Evolutionary conservation across 2,888 invertebrate species (phyloP).

Genomic region (Cyrtodaria siliqua): DNA sequence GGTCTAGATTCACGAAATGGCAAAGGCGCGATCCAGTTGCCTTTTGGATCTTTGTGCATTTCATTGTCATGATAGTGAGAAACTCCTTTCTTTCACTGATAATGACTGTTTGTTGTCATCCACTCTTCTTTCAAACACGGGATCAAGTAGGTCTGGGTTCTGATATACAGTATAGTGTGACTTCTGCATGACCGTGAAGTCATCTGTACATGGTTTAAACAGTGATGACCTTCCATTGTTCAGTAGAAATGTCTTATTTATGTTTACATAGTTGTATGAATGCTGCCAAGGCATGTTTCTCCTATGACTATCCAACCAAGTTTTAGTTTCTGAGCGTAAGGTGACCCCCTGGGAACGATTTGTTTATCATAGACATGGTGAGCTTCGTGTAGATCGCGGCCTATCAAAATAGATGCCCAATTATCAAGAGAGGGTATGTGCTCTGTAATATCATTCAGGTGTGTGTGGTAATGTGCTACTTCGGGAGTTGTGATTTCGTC

Average conservation of each 20-base stretch:
- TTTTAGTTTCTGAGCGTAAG: conserved; percentile 34
- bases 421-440: too few species aligned
- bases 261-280: conserved; percentile 28
- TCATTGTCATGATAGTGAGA: conserved; percentile 4
- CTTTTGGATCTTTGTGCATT: conserved; percentile 1
- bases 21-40: conserved; percentile 5
- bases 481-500: conserved; percentile 42
- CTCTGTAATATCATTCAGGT: conserved; percentile 21
- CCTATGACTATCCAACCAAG: conserved; percentile 42
- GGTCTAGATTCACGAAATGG: not conserved
- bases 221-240: conserved; percentile 33
- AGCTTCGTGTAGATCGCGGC: conserved; percentile 23
- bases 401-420: too few species aligned
- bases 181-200: conserved; percentile 22
- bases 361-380: conserved; percentile 35
- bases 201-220: conserved; percentile 24
- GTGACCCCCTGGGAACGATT: conserved; percentile 8
- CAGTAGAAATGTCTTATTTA: conserved; percentile 31
- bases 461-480: conserved; percentile 16
- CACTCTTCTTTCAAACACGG: too few species aligned
- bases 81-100: too few species aligned
- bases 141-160: too few species aligned
- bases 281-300: conserved; percentile 30
- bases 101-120: too few species aligned
- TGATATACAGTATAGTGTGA: too few species aligned